Evolutionary conservation across 92 coral and sea anemone genomes (phyloP), one percentile per base, ranked within the genome.

Genomic region (Zoanthus gigantus): DNA sequence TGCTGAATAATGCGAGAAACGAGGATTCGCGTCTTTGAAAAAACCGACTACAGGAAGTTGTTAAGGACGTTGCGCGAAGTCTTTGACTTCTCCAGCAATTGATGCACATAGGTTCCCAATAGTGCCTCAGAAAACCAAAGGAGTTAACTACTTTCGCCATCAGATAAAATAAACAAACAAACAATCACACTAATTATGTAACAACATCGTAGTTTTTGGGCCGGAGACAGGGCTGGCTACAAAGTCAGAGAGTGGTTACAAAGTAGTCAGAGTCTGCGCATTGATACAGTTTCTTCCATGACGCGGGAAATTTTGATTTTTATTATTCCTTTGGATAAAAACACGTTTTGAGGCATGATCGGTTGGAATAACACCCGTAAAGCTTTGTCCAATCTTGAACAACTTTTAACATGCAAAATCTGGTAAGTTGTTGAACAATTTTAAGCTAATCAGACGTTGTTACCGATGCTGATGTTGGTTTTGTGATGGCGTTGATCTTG

Each of bases 331-430:
- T n/a, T 53, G 83, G 23, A 9, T 63, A 29, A 66, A 71, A 56
- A 16, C 18, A 73, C 14, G 63, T 32, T 18, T 31, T 73, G 83
- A 56, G 65, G 18, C 60, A 89, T 91, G 93, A 91, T 94, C 74
- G 94, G 91, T 9, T 96, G 98, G 98, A 74, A 71, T 16, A 91
- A 87, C 37, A 93, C 99, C 18, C 92, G 90, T 56, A 57, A 72
- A 14, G 98, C 96, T 60, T 84, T 96, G 72, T 83, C 84, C 30
- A 87, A 90, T 78, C 93, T 96, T 23, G 96, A 92, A 86, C 71
- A 82, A 61, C 90, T 96, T 75, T 83, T 96, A 23, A 93, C 87
- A 3, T 96, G 99, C 71, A 90, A 88, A 65, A 86, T 96, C 46
- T 96, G 99, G 99, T 96, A 89, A 52, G 95, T 75, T 52, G 31